These are phyloP conservation scores for Platysteira castanea DNA, from an alignment of 2,113 vertebrate genomes.

Conservation along the genomic window DNA sequence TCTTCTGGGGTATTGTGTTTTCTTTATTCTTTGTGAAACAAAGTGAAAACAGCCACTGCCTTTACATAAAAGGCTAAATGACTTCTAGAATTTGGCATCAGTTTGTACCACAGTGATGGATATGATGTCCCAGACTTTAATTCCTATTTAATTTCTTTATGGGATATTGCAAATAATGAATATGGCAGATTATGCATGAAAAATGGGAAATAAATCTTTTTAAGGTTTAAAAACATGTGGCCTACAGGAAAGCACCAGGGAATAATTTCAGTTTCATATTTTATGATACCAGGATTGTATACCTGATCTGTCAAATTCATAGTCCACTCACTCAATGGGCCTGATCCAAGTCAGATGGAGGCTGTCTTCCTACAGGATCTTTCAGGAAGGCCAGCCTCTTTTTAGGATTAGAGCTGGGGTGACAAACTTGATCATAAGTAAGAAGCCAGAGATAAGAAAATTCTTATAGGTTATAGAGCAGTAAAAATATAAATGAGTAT, in stretches of 20 bases:
- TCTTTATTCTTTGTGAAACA: constrained; percentile 33
- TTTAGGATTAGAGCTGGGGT: background rate
- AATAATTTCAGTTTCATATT: constrained; percentile 20
- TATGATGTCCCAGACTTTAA: constrained; percentile 55
- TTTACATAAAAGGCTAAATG: constrained; percentile 5
- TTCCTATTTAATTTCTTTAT: constrained; percentile 70
- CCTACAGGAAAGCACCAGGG: constrained; percentile 26
- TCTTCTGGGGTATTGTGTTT: constrained; percentile 23
- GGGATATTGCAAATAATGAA: constrained; percentile 66
- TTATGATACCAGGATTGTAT: constrained; percentile 26
- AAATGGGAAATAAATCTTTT: constrained; percentile 59
- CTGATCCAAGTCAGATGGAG: background rate
- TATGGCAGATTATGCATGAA: constrained; percentile 60
- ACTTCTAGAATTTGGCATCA: constrained; percentile 8
- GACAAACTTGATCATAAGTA: background rate
- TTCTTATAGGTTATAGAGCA: background rate
- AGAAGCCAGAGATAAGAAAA: background rate
- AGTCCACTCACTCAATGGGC: background rate
- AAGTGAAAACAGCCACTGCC: constrained; percentile 23
- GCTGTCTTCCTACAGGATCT: background rate
- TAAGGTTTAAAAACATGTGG: constrained; percentile 41
- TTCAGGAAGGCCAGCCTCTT: background rate
- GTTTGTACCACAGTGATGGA: constrained; percentile 56
- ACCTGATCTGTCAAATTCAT: background rate
- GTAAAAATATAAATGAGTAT: background rate